A percentile compares a stretch with the other conserved stretches of the same genome.
These are phyloP conservation scores for Ranitomeya variabilis DNA, from an alignment of 2,113 vertebrate species.

Conservation along the genomic window DNA sequence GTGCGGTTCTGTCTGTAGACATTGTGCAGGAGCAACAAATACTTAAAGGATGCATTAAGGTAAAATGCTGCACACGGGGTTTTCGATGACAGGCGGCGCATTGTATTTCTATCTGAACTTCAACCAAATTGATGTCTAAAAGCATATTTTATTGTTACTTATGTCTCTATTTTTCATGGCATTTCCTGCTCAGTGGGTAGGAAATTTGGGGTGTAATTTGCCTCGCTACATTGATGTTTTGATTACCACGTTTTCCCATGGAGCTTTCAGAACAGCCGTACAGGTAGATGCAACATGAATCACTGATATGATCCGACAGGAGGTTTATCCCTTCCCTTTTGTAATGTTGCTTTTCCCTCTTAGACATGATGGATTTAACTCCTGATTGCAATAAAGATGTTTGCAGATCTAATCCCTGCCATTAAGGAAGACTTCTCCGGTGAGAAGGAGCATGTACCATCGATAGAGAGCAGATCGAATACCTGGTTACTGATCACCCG, in stretches of 20 bases:
- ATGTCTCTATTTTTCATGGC: background rate
- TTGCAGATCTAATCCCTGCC: background rate
- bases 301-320: constrained; percentile 44
- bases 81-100: background rate
- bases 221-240: constrained; percentile 19
- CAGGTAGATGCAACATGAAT: constrained; percentile 38
- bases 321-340: constrained; percentile 26
- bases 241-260: constrained; percentile 16
- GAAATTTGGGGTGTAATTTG: constrained; percentile 30
- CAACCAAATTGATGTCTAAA: constrained; percentile 28
- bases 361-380: constrained; percentile 43
- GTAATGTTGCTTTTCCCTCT: constrained; percentile 32
- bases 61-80: background rate
- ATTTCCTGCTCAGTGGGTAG: background rate
- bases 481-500: background rate
- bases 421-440: constrained; percentile 12
- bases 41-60: constrained; percentile 9
- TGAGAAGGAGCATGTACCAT: background rate
- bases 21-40: background rate
- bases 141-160: constrained; percentile 20
- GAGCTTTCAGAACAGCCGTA: constrained; percentile 13
- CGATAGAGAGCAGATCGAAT: constrained; percentile 18
- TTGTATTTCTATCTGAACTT: background rate
- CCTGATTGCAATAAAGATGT: constrained; percentile 11
- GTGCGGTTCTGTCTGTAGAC: too few species aligned